Evolutionary conservation across 2,888 invertebrate genomes (phyloP).

Genomic region (Macrosiphum euphorbiae): DNA sequence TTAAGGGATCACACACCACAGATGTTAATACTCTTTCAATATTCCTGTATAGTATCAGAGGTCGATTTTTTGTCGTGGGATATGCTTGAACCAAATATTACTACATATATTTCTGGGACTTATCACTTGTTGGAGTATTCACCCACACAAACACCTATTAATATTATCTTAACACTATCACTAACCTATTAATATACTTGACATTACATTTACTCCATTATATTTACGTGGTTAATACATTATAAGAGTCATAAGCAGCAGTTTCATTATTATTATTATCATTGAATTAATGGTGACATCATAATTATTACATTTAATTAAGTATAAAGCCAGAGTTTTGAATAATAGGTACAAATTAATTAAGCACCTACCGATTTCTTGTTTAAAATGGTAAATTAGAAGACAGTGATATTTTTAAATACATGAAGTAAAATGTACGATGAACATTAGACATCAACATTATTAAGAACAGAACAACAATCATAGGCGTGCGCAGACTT

Average conservation of each 20-base stretch:
- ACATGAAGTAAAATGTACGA: background rate
- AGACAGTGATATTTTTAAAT: background rate
- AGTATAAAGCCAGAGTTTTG: background rate
- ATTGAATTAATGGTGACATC: background rate
- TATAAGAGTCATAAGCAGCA: background rate
- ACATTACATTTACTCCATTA: background rate
- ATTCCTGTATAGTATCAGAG: background rate
- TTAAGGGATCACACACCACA: background rate
- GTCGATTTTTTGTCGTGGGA: background rate
- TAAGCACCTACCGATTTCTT: background rate
- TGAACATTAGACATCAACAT: background rate
- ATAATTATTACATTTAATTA: background rate
- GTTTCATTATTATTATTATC: background rate
- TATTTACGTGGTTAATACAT: background rate
- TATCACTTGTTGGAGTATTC: background rate
- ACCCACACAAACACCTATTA: background rate
- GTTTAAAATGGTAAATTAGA: background rate
- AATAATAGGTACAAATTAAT: background rate
- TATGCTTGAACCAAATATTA: background rate
- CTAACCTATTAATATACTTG: background rate
- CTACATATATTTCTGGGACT: background rate
- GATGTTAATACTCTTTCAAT: background rate
- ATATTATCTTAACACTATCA: background rate
- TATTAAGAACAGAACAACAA: background rate
- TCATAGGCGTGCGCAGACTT: too few relatives aligned